These are phyloP conservation scores for Prolemur simus DNA, from an alignment of 2,113 vertebrate species.

Conservation along the genomic window DNA sequence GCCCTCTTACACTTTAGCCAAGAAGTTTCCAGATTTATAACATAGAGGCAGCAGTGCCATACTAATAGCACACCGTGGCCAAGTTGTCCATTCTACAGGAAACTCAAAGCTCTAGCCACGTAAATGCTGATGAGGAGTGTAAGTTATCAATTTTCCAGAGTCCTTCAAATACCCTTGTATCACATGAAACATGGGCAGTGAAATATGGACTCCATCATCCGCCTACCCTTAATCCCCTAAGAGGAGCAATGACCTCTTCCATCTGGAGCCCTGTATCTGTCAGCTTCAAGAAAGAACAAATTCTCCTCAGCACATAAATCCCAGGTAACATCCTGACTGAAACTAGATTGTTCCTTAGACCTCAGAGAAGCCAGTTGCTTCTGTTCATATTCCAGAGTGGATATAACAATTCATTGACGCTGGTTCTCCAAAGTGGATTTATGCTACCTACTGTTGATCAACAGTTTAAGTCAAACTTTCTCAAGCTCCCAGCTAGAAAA, in stretches of 20 bases:
- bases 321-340: background rate
- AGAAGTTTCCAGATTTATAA: background rate
- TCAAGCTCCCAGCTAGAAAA: slow-evolving; percentile 18
- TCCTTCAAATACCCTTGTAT: background rate
- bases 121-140: background rate
- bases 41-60: background rate
- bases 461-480: slow-evolving; percentile 35
- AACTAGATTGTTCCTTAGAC: background rate
- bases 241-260: background rate
- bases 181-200: background rate
- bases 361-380: background rate
- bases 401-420: background rate
- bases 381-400: background rate
- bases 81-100: background rate
- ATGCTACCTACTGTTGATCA: background rate
- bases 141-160: background rate
- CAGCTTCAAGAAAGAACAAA: slow-evolving; percentile 10
- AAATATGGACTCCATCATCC: background rate
- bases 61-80: background rate
- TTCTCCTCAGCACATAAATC: background rate
- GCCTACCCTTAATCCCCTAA: too few relatives aligned
- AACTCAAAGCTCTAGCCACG: background rate
- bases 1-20: background rate
- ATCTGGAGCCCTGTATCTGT: background rate
- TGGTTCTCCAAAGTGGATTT: background rate